phyloP scores from a whole-genome alignment of 1,140 invertebrate species.

The Elymnias hypermnestra region DNA sequence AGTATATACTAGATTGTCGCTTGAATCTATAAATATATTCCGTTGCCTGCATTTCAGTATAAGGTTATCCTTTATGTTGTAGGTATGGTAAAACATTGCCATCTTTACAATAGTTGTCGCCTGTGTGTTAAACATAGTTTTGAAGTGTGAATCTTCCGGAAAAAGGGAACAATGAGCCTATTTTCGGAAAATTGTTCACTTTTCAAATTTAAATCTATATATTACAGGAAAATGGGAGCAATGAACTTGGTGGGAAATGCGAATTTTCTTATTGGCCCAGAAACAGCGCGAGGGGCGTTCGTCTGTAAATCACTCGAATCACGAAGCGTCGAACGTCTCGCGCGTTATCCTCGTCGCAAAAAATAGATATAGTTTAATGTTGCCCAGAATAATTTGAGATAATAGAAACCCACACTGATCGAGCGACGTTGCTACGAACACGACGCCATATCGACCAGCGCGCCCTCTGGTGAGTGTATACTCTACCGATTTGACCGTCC shows the following conservation, averaged over 20 bases:
- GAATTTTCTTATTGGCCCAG: conserved; percentile 52
- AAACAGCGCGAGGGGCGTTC: conserved; percentile 47
- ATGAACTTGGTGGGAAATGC: conserved; percentile 46
- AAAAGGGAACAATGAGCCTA: neutral
- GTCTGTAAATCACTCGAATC: conserved; percentile 59
- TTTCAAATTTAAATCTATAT: conserved; percentile 7
- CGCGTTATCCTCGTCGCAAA: conserved; percentile 43
- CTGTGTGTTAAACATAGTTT: too few relatives aligned
- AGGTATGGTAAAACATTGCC: too few relatives aligned
- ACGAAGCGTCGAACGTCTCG: conserved; percentile 42
- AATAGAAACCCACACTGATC: conserved; percentile 46
- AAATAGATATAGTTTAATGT: conserved; percentile 62
- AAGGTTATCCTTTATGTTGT: too few relatives aligned
- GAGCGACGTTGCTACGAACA: conserved; percentile 32
- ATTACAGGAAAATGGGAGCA: conserved; percentile 35
- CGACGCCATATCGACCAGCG: conserved; percentile 22
- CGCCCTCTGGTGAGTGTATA: conserved; percentile 60
- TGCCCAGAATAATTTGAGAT: conserved; percentile 53
- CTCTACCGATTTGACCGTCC: conserved; percentile 7
- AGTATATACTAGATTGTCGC: too few relatives aligned
- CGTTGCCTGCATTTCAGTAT: too few relatives aligned
- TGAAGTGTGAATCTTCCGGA: too few relatives aligned
- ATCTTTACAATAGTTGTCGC: too few relatives aligned
- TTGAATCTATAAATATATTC: too few relatives aligned
- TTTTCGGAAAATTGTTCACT: neutral